phyloP scores from a whole-genome alignment of 2,113 vertebrate species.

The Pionites leucogaster region DNA sequence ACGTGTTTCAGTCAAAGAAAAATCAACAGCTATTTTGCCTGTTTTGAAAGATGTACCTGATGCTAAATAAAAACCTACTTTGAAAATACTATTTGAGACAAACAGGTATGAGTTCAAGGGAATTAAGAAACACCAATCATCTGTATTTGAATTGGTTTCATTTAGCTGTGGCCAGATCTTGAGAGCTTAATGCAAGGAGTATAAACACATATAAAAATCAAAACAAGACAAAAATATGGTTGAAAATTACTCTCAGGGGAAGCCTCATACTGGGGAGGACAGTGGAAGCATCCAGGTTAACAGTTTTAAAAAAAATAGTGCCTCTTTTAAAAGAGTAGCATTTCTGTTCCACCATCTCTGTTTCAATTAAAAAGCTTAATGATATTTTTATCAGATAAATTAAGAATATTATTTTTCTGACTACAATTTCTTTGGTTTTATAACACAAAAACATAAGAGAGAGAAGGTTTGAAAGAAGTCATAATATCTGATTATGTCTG shows the following conservation, averaged over 20 bases:
- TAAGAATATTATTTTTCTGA: background rate
- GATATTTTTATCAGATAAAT: background rate
- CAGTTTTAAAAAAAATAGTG: background rate
- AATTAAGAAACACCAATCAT: background rate
- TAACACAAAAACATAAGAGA: background rate
- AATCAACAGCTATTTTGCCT: background rate
- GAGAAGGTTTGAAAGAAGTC: background rate
- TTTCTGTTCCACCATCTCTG: background rate
- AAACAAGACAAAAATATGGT: background rate
- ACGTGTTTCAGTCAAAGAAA: background rate
- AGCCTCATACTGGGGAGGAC: background rate
- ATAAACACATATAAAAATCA: background rate
- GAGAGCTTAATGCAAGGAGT: background rate
- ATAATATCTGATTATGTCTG: background rate
- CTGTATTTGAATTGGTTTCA: background rate
- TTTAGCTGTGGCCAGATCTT: background rate
- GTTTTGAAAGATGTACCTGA: background rate
- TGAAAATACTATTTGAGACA: background rate
- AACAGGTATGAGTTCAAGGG: background rate
- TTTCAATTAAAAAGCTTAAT: background rate
- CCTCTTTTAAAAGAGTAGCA: background rate
- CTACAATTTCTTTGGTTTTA: background rate
- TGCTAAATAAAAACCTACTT: background rate
- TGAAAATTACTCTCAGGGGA: background rate
- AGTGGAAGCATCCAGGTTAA: background rate